These are phyloP conservation scores for Corythoichthys intestinalis DNA, from an alignment of 2,113 vertebrate genomes.

Conservation along the genomic window DNA sequence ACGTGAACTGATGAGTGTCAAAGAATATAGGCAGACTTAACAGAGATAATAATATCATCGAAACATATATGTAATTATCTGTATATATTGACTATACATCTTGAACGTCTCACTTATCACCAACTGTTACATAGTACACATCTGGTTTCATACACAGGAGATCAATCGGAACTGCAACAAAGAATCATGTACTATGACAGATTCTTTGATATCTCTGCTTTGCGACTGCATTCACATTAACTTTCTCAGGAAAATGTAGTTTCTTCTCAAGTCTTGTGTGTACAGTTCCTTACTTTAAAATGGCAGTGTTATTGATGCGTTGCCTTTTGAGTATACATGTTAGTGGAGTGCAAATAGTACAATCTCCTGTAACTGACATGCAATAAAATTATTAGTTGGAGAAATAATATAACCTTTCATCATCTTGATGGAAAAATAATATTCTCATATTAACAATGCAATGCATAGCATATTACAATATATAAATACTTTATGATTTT, in stretches of 20 bases:
- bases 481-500: constrained; percentile 65
- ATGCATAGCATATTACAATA: constrained; percentile 50
- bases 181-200: neutral
- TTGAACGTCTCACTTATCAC: neutral
- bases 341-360: constrained; percentile 55
- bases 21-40: neutral
- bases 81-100: neutral
- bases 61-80: neutral
- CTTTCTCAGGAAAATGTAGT: neutral
- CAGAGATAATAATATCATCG: neutral
- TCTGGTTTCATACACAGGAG: neutral
- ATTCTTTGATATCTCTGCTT: neutral
- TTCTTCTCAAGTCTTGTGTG: neutral
- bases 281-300: neutral
- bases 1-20: neutral
- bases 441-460: constrained; percentile 61
- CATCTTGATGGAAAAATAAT: constrained; percentile 55
- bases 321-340: constrained; percentile 26
- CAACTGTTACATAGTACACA: neutral
- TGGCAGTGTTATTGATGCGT: neutral
- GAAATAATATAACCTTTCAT: constrained; percentile 43
- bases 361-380: constrained; percentile 25
- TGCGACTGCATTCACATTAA: neutral
- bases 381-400: constrained; percentile 36
- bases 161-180: neutral